A percentile compares a stretch with the other conserved stretches of the same genome.
These are phyloP conservation scores for Oncorhynchus masou DNA, from an alignment of 2,113 vertebrate species.

Conservation along the genomic window DNA sequence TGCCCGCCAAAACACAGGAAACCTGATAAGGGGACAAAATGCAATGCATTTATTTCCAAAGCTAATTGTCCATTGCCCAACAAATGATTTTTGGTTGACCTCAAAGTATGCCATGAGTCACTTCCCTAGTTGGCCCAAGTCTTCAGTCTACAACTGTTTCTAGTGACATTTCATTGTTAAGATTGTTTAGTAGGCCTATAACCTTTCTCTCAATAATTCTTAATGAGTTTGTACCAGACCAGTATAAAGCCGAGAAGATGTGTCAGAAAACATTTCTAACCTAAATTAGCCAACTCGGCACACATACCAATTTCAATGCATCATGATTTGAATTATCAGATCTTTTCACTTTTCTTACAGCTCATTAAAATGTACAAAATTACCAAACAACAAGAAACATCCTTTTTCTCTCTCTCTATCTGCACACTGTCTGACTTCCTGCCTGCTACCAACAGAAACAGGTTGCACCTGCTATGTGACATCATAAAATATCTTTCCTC, in stretches of 20 bases:
- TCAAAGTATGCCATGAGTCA: background rate
- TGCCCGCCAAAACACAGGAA: background rate
- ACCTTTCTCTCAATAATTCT: too few relatives aligned
- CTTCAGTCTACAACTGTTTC: too few relatives aligned
- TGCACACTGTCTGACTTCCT: background rate
- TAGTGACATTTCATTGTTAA: too few relatives aligned
- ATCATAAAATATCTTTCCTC: background rate
- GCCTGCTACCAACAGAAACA: background rate
- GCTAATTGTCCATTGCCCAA: too few relatives aligned
- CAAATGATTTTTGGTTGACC: background rate
- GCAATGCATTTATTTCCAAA: too few relatives aligned
- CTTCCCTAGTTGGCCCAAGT: background rate
- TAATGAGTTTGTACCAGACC: too few relatives aligned
- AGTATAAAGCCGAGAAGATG: too few relatives aligned
- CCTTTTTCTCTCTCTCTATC: background rate
- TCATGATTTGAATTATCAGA: too few relatives aligned
- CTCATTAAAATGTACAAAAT: background rate
- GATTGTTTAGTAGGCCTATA: too few relatives aligned
- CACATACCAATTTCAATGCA: too few relatives aligned
- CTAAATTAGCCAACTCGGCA: too few relatives aligned
- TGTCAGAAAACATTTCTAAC: too few relatives aligned
- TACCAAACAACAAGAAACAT: background rate
- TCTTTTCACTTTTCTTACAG: background rate
- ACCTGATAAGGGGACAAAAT: background rate
- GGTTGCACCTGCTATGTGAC: conserved; percentile 1